Conservation (phyloP, 2,888 invertebrate genomes). For the Cremastinae sp. region DNA sequence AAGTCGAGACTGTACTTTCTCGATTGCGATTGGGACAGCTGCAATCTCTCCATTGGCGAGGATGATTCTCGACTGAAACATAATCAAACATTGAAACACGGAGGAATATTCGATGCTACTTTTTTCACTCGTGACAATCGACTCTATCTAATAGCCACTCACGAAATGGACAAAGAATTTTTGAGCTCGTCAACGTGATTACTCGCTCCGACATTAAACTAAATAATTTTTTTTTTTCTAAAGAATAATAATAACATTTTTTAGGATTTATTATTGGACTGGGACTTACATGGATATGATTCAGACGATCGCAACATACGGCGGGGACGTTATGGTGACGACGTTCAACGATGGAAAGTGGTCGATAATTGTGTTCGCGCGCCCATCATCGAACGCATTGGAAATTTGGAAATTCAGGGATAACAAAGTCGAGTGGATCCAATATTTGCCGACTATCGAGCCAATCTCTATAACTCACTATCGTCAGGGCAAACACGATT, state of each 20-base stretch:
- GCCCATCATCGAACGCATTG: constrained; percentile 46
- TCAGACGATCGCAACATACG: constrained; percentile 62
- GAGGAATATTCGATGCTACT: constrained; percentile 64
- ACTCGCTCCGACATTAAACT: constrained; percentile 12
- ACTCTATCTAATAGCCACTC: constrained; percentile 69
- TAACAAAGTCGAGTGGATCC: constrained; percentile 62
- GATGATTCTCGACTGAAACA: constrained; percentile 55
- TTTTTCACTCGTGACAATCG: constrained; percentile 68
- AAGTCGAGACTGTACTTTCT: constrained; percentile 65
- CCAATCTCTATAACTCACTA: constrained; percentile 69
- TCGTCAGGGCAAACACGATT: constrained; percentile 60
- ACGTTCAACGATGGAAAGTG: constrained; percentile 68
- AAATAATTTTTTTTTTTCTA: constrained; percentile 7
- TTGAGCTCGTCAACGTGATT: constrained; percentile 66
- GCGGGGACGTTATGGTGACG: constrained; percentile 69
- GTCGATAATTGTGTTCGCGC: constrained; percentile 69
- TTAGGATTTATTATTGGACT: constrained; percentile 72
- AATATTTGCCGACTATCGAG: constrained; percentile 65
- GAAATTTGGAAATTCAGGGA: constrained; percentile 67
- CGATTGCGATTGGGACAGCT: constrained; percentile 67
- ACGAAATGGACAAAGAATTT: constrained; percentile 62
- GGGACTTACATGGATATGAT: constrained; percentile 73
- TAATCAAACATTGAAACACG: constrained; percentile 64
- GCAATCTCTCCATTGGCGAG: constrained; percentile 65
- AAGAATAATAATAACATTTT: background rate